phyloP scores from a whole-genome alignment of 2,888 invertebrate genomes.

The Campoplex nolae region DNA sequence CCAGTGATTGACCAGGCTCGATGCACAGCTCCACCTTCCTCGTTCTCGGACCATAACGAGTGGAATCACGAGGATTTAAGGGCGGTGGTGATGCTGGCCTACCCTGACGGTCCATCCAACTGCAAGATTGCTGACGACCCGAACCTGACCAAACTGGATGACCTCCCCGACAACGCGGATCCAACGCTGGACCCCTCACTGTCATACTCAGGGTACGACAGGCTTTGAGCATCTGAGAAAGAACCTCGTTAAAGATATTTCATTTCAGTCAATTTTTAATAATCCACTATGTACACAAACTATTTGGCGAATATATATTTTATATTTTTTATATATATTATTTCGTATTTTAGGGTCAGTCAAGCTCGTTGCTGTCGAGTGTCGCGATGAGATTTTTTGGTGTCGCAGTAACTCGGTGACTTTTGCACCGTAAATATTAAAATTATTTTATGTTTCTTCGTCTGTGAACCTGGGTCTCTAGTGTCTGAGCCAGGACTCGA shows the following conservation, averaged over 20 bases:
- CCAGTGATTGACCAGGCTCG: constrained; percentile 95
- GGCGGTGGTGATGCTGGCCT: constrained; percentile 94
- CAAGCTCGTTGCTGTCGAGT: neutral
- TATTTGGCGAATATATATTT: neutral
- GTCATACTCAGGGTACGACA: constrained; percentile 95
- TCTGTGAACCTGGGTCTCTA: no score
- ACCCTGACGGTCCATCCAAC: constrained; percentile 97
- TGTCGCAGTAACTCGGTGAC: no score
- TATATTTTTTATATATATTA: neutral
- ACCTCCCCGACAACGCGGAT: constrained; percentile 86
- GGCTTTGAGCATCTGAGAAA: constrained; percentile 93
- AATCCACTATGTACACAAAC: constrained; percentile 20
- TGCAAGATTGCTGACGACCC: constrained; percentile 91
- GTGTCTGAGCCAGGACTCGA: no score
- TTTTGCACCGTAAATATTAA: no score
- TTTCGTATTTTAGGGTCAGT: neutral
- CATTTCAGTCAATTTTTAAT: constrained; percentile 20
- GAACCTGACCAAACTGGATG: constrained; percentile 83
- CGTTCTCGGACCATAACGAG: constrained; percentile 82
- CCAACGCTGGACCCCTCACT: constrained; percentile 92
- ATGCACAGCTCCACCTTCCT: constrained; percentile 93
- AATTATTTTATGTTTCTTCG: no score
- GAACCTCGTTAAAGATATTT: constrained; percentile 25
- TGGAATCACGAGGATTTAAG: constrained; percentile 85
- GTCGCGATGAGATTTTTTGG: no score